Evolutionary conservation across 2,797 vertebrate genomes (phyloP).

Genomic region (Ambastaia sidthimunki): DNA sequence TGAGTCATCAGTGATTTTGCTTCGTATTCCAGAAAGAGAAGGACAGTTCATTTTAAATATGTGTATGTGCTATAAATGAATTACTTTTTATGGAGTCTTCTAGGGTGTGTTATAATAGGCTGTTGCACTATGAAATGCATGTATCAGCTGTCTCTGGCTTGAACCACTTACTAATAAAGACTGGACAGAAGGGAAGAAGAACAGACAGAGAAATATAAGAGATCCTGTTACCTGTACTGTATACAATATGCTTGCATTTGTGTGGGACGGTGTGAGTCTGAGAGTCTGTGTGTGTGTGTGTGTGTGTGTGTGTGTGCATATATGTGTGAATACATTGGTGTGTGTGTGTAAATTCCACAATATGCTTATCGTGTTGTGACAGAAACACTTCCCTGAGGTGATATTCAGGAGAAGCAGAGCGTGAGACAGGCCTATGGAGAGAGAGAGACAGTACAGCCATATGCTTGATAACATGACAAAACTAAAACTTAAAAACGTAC

Average conservation of each 20-base stretch:
- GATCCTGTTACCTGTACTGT: too few species aligned
- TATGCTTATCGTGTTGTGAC: slow-evolving; percentile 71
- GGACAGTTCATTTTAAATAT: background rate
- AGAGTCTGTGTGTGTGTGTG: background rate
- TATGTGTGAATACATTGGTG: slow-evolving; percentile 45
- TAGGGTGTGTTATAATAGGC: background rate
- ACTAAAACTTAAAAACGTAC: background rate
- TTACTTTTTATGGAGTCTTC: background rate
- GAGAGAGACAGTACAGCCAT: background rate
- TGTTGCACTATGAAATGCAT: background rate
- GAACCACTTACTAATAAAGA: background rate
- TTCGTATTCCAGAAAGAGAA: background rate
- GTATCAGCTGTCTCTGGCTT: background rate
- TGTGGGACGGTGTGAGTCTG: background rate
- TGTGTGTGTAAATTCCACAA: slow-evolving; percentile 65
- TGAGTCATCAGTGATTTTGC: background rate
- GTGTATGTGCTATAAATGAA: background rate
- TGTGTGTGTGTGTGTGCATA: slow-evolving; percentile 34
- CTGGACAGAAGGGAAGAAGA: too few species aligned
- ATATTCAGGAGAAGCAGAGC: slow-evolving; percentile 9
- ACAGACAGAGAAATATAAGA: slow-evolving; percentile 18
- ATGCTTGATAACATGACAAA: slow-evolving; percentile 1
- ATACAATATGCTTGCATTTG: background rate
- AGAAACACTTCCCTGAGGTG: slow-evolving; percentile 59
- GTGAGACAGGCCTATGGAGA: background rate